A percentile compares a stretch with the other conserved stretches of the same genome.
Evolutionary conservation across 2,888 invertebrate species (phyloP).

Genomic region (Clepsis dumicolana): DNA sequence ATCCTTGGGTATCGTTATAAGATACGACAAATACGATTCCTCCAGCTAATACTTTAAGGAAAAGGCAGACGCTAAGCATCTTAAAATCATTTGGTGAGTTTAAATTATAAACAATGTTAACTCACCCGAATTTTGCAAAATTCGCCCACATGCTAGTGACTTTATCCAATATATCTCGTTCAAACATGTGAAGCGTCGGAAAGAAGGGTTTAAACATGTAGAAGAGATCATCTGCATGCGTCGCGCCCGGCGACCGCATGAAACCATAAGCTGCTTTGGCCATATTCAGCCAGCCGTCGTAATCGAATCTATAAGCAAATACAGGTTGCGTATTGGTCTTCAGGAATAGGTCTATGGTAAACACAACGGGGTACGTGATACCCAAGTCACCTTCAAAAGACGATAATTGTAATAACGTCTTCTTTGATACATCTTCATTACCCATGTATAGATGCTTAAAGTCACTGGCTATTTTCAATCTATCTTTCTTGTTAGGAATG

Average conservation of each 20-base stretch:
- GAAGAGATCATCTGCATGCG: conserved; percentile 80
- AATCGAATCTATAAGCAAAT: conserved; percentile 68
- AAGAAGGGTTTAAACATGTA: conserved; percentile 71
- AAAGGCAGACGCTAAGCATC: too few relatives aligned
- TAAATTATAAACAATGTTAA: conserved; percentile 5
- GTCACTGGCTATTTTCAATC: conserved; percentile 54
- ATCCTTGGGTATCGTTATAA: too few relatives aligned
- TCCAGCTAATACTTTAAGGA: too few relatives aligned
- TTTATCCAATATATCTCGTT: conserved; percentile 61
- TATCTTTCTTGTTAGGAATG: conserved; percentile 61
- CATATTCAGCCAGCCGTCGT: conserved; percentile 73
- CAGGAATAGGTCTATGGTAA: conserved; percentile 63
- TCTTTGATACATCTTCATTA: conserved; percentile 70
- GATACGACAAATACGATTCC: too few relatives aligned
- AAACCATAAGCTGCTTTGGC: conserved; percentile 66
- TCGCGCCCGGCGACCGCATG: conserved; percentile 66
- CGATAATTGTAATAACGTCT: conserved; percentile 64
- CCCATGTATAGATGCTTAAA: conserved; percentile 74
- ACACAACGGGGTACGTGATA: conserved; percentile 67
- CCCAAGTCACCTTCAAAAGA: conserved; percentile 71
- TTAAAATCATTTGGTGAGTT: too few relatives aligned
- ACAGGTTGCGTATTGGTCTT: conserved; percentile 59
- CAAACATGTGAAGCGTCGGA: conserved; percentile 53
- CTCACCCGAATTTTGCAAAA: conserved; percentile 76
- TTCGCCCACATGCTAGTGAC: conserved; percentile 76